These are phyloP conservation scores for Eueremaeus valkanovi DNA, from an alignment of 2,888 invertebrate genomes.

Conservation along the genomic window DNA sequence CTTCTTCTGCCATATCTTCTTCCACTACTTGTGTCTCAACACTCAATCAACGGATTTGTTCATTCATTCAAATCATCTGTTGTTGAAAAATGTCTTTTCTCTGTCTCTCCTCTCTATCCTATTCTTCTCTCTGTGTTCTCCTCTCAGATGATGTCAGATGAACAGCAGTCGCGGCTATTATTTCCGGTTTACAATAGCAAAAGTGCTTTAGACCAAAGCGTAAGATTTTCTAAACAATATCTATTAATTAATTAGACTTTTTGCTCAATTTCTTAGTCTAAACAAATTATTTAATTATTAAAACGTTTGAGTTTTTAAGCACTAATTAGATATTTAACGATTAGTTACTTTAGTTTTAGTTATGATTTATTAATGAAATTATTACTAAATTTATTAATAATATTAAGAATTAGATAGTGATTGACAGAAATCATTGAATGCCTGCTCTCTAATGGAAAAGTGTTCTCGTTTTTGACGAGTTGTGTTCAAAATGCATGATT, in stretches of 20 bases:
- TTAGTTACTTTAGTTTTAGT: neutral
- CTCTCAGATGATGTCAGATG: constrained; percentile 98
- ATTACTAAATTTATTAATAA: neutral
- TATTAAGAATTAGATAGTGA: neutral
- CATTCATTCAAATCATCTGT: constrained; percentile 1
- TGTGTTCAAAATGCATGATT: neutral
- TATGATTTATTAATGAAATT: too few species aligned
- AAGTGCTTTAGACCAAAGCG: constrained; percentile 99
- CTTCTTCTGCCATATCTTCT: neutral
- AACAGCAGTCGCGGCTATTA: constrained; percentile 99
- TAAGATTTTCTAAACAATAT: constrained; percentile 65
- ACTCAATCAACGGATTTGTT: constrained; percentile 22
- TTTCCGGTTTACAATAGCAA: constrained; percentile 99
- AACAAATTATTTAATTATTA: too few species aligned
- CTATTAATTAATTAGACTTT: neutral
- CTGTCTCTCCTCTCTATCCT: constrained; percentile 28
- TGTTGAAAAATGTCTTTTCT: constrained; percentile 9
- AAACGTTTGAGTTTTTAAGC: too few species aligned
- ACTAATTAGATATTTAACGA: too few species aligned
- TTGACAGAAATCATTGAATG: neutral
- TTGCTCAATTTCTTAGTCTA: too few species aligned
- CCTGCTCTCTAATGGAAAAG: neutral
- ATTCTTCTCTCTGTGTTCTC: constrained; percentile 48
- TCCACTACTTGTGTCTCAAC: neutral
- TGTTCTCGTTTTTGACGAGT: neutral